Conservation (phyloP, 2,888 invertebrate genomes). For the Pterostichus niger region DNA sequence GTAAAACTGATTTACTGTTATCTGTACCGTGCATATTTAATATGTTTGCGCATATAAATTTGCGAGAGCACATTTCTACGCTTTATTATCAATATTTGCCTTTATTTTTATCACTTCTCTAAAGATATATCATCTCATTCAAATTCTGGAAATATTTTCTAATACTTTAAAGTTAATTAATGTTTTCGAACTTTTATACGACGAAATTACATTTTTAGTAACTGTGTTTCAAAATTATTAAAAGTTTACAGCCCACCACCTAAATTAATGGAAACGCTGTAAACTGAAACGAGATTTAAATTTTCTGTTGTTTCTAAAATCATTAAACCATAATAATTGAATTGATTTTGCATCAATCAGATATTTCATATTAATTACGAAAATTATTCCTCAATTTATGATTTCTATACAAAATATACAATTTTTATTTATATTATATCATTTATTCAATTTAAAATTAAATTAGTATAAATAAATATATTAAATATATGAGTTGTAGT, state of each 20-base stretch:
- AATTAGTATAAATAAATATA: not conserved
- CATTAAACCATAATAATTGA: no score
- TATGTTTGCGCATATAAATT: not conserved
- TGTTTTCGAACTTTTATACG: conserved; percentile 23
- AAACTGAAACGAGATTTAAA: not conserved
- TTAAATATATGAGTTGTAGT: not conserved
- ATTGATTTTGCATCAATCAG: no score
- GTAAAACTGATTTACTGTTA: conserved; percentile 38
- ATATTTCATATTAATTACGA: no score
- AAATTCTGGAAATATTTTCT: conserved; percentile 14
- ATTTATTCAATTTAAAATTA: conserved; percentile 14
- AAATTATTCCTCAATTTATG: no score
- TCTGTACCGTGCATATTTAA: conserved; percentile 3
- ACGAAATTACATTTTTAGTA: conserved; percentile 7
- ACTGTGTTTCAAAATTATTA: conserved; percentile 5
- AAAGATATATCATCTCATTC: not conserved
- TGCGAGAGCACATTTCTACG: not conserved
- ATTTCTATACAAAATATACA: no score
- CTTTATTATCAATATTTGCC: not conserved
- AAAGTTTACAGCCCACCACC: not conserved
- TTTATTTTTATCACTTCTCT: not conserved
- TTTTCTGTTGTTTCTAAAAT: no score
- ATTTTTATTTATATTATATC: not conserved
- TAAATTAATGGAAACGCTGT: not conserved
- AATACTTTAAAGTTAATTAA: conserved; percentile 18